These are phyloP conservation scores for Osmerus mordax DNA, from an alignment of 2,113 vertebrate genomes.

Conservation along the genomic window DNA sequence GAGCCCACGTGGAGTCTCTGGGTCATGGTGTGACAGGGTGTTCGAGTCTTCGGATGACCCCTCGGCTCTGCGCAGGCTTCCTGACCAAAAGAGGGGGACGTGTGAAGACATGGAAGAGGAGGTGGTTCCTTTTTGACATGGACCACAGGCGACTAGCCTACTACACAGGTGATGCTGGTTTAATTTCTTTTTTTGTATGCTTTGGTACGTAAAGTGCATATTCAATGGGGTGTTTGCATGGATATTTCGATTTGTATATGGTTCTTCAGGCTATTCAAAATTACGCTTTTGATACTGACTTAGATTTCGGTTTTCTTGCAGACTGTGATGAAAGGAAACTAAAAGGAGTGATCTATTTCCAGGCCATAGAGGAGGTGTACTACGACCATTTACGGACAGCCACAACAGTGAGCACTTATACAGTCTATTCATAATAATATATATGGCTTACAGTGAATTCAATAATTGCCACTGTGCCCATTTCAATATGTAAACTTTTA, in stretches of 20 bases:
- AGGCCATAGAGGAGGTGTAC: conserved; percentile 96
- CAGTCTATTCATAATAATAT: not conserved
- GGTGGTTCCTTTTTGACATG: conserved; percentile 89
- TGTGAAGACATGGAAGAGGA: conserved; percentile 90
- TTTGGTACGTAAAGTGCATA: conserved; percentile 2
- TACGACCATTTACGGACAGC: conserved; percentile 93
- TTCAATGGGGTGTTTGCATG: too few relatives aligned
- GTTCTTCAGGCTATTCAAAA: not conserved
- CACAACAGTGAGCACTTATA: conserved; percentile 73
- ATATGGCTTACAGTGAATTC: not conserved
- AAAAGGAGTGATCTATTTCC: conserved; percentile 97
- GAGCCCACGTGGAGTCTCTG: conserved; percentile 79
- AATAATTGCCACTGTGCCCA: conserved; percentile 2
- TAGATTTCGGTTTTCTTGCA: conserved; percentile 40
- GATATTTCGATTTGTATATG: not conserved
- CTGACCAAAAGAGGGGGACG: conserved; percentile 86
- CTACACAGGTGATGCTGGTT: conserved; percentile 73
- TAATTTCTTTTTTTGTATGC: conserved; percentile 24
- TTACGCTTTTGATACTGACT: not conserved
- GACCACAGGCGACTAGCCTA: conserved; percentile 81
- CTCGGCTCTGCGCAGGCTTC: conserved; percentile 77
- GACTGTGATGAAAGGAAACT: conserved; percentile 94
- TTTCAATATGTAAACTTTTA: not conserved
- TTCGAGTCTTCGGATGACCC: conserved; percentile 68
- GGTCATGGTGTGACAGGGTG: conserved; percentile 80